Evolutionary conservation across 2,888 invertebrate genomes (phyloP).

Genomic region (Drosophila putrida): DNA sequence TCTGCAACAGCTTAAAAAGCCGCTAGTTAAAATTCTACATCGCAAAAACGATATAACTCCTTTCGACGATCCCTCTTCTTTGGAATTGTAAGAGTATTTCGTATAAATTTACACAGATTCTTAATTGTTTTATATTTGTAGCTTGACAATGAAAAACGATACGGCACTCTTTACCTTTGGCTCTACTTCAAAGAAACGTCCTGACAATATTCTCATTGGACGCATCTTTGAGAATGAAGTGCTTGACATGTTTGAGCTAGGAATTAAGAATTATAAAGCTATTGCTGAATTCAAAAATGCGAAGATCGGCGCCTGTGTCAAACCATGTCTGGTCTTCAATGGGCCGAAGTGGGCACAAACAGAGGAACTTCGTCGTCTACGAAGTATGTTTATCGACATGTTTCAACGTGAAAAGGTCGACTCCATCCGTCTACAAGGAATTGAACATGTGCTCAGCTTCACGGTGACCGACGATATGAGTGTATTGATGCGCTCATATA

Average conservation of each 20-base stretch:
- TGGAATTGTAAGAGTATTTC: constrained; percentile 90
- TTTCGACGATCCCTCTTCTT: constrained; percentile 94
- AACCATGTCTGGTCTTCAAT: constrained; percentile 96
- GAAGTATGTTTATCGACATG: constrained; percentile 96
- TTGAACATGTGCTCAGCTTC: constrained; percentile 97
- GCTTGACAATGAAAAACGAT: constrained; percentile 92
- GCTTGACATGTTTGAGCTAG: constrained; percentile 98
- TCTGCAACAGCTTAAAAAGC: constrained; percentile 94
- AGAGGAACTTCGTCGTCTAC: constrained; percentile 92
- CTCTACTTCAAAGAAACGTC: constrained; percentile 97
- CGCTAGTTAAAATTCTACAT: constrained; percentile 90
- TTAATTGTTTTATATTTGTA: constrained; percentile 65
- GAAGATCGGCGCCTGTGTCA: constrained; percentile 92
- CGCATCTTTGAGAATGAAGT: constrained; percentile 95
- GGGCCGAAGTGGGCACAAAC: constrained; percentile 96
- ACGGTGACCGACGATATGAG: constrained; percentile 92
- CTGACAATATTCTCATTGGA: constrained; percentile 95
- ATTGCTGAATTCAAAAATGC: constrained; percentile 92
- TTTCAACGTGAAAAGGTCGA: constrained; percentile 90
- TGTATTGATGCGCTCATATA: constrained; percentile 92
- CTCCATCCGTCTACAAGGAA: constrained; percentile 94
- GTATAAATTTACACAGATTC: background rate
- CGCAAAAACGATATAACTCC: constrained; percentile 96
- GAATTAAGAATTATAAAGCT: constrained; percentile 92
- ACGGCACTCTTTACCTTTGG: constrained; percentile 96